Percentiles rank a stretch among this genome's conserved stretches.
These are phyloP conservation scores for Peromyscus polionotus DNA, from an alignment of 2,113 vertebrate genomes.

Conservation along the genomic window DNA sequence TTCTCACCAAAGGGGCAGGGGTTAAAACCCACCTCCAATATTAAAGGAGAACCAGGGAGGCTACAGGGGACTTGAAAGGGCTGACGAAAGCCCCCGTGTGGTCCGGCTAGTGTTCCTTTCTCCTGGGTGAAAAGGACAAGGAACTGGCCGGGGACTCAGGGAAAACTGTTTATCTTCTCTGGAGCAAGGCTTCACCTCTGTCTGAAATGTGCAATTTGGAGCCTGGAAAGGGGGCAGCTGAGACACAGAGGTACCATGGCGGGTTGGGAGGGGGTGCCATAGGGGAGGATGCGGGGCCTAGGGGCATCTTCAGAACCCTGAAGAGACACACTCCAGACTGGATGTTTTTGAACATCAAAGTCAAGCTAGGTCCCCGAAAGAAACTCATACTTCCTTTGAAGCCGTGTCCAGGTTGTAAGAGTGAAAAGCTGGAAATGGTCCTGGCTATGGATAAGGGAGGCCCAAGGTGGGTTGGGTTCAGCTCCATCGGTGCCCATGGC, in stretches of 20 bases:
- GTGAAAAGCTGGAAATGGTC: not conserved
- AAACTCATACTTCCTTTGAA: slow-evolving; percentile 40
- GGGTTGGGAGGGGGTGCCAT: not conserved
- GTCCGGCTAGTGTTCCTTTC: not conserved
- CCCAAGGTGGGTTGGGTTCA: no score
- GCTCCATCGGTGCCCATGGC: not conserved
- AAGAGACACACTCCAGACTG: not conserved
- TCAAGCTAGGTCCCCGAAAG: not conserved
- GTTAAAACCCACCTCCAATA: not conserved
- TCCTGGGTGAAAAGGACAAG: rapidly evolving
- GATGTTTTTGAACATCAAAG: slow-evolving; percentile 59
- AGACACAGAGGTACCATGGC: not conserved
- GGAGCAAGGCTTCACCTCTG: not conserved
- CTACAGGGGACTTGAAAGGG: no score
- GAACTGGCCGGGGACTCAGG: not conserved
- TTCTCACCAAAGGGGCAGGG: not conserved
- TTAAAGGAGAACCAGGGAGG: not conserved
- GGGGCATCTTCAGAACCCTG: not conserved
- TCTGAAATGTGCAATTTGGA: not conserved
- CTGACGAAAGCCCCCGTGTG: not conserved
- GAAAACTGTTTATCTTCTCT: not conserved
- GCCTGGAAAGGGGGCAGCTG: not conserved
- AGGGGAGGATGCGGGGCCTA: not conserved
- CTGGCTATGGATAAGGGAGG: not conserved
- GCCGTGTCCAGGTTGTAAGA: not conserved